These are phyloP conservation scores for Oligia strigilis DNA, from an alignment of 2,888 invertebrate genomes.

Conservation along the genomic window DNA sequence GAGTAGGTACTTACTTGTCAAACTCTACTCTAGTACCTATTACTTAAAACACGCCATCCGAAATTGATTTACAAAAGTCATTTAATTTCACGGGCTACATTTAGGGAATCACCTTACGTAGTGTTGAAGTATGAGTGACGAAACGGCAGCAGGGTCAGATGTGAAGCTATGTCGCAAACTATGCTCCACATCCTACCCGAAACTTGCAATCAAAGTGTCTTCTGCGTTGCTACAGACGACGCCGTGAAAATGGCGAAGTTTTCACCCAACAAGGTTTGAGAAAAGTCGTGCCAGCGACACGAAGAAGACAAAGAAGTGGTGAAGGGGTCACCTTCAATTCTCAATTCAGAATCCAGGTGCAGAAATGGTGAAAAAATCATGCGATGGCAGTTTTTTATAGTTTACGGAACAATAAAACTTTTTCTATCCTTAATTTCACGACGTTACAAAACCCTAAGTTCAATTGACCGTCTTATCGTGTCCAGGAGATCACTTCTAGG, in stretches of 20 bases:
- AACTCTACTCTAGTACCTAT: background rate
- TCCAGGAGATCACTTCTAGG: background rate
- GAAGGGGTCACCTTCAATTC: background rate
- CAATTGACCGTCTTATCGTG: slow-evolving; percentile 23
- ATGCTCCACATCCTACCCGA: background rate
- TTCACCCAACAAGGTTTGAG: background rate
- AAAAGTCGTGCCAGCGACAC: background rate
- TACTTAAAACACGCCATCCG: background rate
- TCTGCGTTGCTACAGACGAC: background rate
- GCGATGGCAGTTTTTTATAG: background rate
- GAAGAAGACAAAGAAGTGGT: background rate
- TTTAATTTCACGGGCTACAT: background rate
- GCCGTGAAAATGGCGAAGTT: background rate
- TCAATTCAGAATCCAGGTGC: background rate
- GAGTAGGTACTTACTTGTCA: no score
- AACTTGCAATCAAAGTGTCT: background rate
- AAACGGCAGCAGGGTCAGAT: background rate
- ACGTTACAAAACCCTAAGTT: background rate
- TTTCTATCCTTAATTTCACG: background rate
- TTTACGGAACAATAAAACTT: background rate
- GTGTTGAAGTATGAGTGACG: background rate
- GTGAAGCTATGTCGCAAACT: background rate
- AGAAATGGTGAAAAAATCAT: background rate
- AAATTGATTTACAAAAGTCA: background rate
- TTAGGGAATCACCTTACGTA: background rate